A percentile compares a stretch with the other conserved stretches of the same genome.
These are phyloP conservation scores for Drosophila recens DNA, from an alignment of 2,888 invertebrate genomes.

Conservation along the genomic window DNA sequence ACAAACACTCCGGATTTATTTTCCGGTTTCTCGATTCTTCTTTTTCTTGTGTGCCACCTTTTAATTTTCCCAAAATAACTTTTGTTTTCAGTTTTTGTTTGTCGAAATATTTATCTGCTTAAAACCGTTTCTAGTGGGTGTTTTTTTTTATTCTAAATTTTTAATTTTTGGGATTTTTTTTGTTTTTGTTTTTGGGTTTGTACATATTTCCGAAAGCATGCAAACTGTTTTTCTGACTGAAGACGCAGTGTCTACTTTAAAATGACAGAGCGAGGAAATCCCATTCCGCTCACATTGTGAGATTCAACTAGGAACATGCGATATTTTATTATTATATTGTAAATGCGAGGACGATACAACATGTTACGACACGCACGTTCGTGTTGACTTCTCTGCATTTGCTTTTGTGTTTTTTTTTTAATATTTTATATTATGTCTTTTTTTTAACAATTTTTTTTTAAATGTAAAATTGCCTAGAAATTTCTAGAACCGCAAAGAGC, in stretches of 20 bases:
- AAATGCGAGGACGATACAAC: not conserved
- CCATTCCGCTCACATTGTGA: not conserved
- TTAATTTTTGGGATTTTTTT: constrained; percentile 4
- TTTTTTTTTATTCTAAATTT: constrained; percentile 6
- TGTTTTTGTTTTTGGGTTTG: constrained; percentile 8
- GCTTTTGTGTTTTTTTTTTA: too few relatives aligned
- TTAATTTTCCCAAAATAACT: not conserved
- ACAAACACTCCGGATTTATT: not conserved
- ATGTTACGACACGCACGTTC: constrained; percentile 1
- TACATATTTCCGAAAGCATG: constrained; percentile 32
- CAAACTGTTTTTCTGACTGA: constrained; percentile 5
- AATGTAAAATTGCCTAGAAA: not conserved
- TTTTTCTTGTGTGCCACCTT: not conserved
- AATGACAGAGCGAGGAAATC: not conserved
- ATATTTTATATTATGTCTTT: too few relatives aligned
- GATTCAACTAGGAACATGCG: not conserved
- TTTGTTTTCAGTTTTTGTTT: not conserved
- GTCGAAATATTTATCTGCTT: constrained; percentile 1
- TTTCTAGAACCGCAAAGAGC: not conserved
- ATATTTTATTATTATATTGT: not conserved
- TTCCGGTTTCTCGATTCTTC: not conserved
- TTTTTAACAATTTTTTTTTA: too few relatives aligned
- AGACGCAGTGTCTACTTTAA: not conserved
- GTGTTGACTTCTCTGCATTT: not conserved
- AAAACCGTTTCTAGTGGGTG: constrained; percentile 11